phyloP scores from a whole-genome alignment of 2,113 vertebrate genomes.

The Todiramphus chloris region DNA sequence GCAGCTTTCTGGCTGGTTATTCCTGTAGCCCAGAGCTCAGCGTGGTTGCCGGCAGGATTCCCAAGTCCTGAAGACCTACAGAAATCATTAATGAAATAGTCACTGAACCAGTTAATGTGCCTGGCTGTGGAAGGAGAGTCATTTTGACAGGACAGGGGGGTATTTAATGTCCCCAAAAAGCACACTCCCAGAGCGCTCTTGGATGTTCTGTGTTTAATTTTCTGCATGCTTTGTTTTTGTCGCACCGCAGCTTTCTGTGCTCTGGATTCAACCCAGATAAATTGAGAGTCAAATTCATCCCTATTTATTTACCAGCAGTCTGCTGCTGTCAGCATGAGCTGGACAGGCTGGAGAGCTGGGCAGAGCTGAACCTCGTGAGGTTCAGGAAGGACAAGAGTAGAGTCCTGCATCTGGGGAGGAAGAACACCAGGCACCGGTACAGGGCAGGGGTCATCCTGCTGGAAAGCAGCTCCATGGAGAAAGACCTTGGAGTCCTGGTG shows the following conservation, averaged over 20 bases:
- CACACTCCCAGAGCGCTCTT: neutral
- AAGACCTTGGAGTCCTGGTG: no score
- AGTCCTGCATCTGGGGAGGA: no score
- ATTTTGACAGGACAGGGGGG: neutral
- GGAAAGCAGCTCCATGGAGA: no score
- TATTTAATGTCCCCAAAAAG: neutral
- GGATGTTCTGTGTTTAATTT: neutral
- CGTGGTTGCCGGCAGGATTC: neutral
- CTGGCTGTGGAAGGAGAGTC: neutral
- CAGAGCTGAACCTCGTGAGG: no score
- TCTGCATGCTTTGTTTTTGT: rapidly evolving
- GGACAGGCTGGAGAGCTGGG: no score
- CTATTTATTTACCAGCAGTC: neutral
- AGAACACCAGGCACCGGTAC: no score
- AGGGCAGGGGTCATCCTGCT: no score
- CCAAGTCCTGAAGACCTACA: neutral
- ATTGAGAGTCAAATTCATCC: neutral
- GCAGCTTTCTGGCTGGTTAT: neutral
- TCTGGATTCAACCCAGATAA: neutral
- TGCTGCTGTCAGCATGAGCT: no score
- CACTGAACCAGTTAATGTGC: neutral
- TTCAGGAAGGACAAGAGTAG: no score
- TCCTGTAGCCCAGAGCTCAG: neutral
- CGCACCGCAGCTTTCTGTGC: neutral
- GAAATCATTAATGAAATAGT: neutral